A percentile compares a stretch with the other conserved stretches of the same genome.
phyloP scores from a whole-genome alignment of 30 jellyfish, hydroid and myxozoan species.

The Aurelia aurita complex sp. Pacific region DNA sequence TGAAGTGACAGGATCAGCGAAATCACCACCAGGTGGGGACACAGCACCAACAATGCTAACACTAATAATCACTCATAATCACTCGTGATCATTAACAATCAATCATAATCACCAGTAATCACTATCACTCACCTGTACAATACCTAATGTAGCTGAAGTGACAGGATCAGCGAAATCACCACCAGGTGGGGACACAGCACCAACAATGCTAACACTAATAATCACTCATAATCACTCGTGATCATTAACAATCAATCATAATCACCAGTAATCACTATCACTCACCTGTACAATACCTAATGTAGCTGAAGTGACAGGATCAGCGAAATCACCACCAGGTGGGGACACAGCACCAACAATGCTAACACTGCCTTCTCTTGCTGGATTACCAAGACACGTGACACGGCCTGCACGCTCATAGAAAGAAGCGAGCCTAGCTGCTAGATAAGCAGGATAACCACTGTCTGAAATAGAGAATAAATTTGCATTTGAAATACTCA shows the following conservation, averaged over 20 bases:
- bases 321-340: constrained; percentile 99
- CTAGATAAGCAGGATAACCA: constrained; percentile 99
- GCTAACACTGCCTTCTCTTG: constrained; percentile 98
- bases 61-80: constrained; percentile 15
- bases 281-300: constrained; percentile 98
- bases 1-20: constrained; percentile 99
- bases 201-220: constrained; percentile 93
- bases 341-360: constrained; percentile 99
- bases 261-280: not conserved
- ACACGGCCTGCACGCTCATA: constrained; percentile 99
- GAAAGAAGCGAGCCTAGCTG: constrained; percentile 99
- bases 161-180: constrained; percentile 99
- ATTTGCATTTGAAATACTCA: too few species aligned
- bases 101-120: too few species aligned
- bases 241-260: too few species aligned
- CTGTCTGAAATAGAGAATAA: constrained; percentile 66
- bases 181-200: constrained; percentile 99
- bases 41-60: constrained; percentile 99
- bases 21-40: constrained; percentile 99
- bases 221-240: too few species aligned
- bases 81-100: too few species aligned
- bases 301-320: constrained; percentile 99
- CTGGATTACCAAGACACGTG: constrained; percentile 96
- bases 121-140: constrained; percentile 83
- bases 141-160: constrained; percentile 98